Conservation (phyloP, 2,888 invertebrate genomes). For the Macaria liturata region DNA sequence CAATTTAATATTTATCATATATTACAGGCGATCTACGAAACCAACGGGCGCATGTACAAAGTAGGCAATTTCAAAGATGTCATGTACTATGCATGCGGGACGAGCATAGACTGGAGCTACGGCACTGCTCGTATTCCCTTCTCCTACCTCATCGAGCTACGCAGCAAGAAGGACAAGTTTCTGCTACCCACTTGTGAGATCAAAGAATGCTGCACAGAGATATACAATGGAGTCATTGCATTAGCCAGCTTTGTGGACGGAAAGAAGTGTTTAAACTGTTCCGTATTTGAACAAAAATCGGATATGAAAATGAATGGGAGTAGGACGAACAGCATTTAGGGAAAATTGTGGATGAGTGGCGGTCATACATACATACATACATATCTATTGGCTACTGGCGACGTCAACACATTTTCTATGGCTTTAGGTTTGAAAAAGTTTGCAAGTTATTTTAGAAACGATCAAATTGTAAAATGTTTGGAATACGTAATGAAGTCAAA, state of each 20-base stretch:
- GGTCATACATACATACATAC: too few species aligned
- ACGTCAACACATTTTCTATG: too few species aligned
- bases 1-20: not conserved
- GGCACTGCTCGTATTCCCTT: conserved; percentile 70
- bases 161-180: conserved; percentile 66
- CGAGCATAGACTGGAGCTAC: conserved; percentile 78
- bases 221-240: conserved; percentile 58
- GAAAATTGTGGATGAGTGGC: too few species aligned
- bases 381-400: too few species aligned
- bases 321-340: too few species aligned
- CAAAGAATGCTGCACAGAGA: conserved; percentile 62
- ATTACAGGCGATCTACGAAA: conserved; percentile 69
- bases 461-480: too few species aligned
- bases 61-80: conserved; percentile 75
- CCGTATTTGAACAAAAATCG: conserved; percentile 38
- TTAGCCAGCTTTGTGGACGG: conserved; percentile 61
- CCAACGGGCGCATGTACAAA: conserved; percentile 70
- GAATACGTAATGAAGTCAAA: too few species aligned
- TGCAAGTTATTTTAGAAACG: too few species aligned
- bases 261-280: conserved; percentile 59
- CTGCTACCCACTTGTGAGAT: conserved; percentile 64
- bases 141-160: conserved; percentile 69
- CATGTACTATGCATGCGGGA: conserved; percentile 72
- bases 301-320: too few species aligned
- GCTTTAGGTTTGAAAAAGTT: too few species aligned